phyloP scores from a whole-genome alignment of 2,888 invertebrate genomes.

The Sarcophaga carnaria region DNA sequence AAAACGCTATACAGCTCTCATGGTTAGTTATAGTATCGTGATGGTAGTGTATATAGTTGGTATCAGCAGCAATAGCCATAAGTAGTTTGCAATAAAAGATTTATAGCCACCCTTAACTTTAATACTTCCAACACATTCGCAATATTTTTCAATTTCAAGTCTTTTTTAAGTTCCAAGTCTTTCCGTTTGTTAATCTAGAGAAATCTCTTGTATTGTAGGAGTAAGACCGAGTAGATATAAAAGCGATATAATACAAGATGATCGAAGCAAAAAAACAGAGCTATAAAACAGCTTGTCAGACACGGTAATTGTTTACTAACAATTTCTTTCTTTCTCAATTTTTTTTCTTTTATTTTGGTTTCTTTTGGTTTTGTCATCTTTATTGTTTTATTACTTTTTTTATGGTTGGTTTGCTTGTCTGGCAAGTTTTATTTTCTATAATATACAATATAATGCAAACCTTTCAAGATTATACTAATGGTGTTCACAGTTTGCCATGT shows the following conservation, averaged over 20 bases:
- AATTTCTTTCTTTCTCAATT: conserved; percentile 26
- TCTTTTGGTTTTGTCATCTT: conserved; percentile 32
- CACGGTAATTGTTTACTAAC: conserved; percentile 44
- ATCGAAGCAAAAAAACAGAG: not conserved
- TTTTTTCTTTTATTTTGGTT: not conserved
- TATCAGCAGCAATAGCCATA: conserved; percentile 3
- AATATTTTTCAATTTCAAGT: not conserved
- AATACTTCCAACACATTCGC: not conserved
- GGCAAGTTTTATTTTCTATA: conserved; percentile 10
- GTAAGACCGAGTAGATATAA: not conserved
- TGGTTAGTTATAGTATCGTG: not conserved
- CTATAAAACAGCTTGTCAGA: not conserved
- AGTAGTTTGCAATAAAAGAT: conserved; percentile 34
- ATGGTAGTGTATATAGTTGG: not conserved
- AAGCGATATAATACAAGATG: too few relatives aligned
- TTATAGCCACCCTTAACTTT: conserved; percentile 12
- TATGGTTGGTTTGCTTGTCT: not conserved
- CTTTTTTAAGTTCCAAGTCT: conserved; percentile 2
- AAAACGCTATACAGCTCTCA: not conserved
- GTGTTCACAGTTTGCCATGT: not conserved
- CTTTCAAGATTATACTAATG: not conserved
- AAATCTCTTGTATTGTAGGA: conserved; percentile 5
- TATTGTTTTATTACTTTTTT: conserved; percentile 22
- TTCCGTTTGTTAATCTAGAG: not conserved
- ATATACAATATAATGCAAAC: not conserved